Percentiles rank a stretch among this genome's conserved stretches.
Conservation (phyloP, 1,140 invertebrate species). For the Heliconius nattereri region DNA sequence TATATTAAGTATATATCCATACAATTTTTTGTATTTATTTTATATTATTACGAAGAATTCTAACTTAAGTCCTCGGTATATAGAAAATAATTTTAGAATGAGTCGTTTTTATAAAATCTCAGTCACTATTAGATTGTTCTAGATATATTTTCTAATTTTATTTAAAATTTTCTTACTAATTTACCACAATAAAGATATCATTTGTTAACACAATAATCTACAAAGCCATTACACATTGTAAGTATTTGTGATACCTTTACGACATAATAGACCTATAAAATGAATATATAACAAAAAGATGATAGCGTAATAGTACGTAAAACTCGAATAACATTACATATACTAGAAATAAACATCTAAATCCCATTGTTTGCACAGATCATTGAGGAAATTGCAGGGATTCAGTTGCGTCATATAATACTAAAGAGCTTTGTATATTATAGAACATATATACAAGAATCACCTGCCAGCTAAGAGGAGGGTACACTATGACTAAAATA, state of each 20-base stretch:
- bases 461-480: background rate
- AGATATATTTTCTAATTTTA: background rate
- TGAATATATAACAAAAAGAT: conserved; percentile 24
- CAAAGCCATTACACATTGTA: conserved; percentile 26
- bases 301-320: conserved; percentile 18
- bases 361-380: conserved; percentile 32
- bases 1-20: background rate
- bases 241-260: background rate
- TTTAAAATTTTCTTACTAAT: conserved; percentile 20
- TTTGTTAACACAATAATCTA: conserved; percentile 23
- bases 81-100: conserved; percentile 18
- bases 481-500: conserved; percentile 1
- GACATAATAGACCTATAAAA: conserved; percentile 15
- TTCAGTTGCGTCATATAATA: conserved; percentile 40
- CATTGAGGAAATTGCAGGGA: conserved; percentile 43
- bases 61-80: background rate
- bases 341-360: conserved; percentile 32
- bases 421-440: conserved; percentile 39
- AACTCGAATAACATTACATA: conserved; percentile 16
- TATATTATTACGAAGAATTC: background rate
- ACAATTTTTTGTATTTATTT: background rate
- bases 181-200: conserved; percentile 29
- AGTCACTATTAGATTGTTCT: conserved; percentile 13
- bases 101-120: background rate
- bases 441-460: background rate